These are phyloP conservation scores for Sciurus niger DNA, from an alignment of 2,113 vertebrate species.

Conservation along the genomic window DNA sequence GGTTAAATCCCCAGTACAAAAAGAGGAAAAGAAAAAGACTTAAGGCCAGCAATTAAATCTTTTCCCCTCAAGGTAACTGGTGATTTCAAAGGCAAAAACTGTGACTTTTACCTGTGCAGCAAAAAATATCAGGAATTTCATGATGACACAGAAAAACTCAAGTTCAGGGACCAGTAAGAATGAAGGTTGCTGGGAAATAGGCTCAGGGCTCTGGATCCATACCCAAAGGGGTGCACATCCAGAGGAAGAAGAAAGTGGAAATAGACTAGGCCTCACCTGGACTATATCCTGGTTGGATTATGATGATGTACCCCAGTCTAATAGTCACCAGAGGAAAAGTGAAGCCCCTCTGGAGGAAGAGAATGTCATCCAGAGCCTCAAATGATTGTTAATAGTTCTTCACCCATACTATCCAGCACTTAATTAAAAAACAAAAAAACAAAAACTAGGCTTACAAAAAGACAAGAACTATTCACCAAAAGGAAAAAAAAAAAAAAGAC, in stretches of 20 bases:
- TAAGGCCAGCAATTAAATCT: background rate
- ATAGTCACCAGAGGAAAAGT: background rate
- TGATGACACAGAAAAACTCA: background rate
- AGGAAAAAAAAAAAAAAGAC: too few species aligned
- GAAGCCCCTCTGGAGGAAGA: background rate
- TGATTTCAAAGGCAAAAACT: slow-evolving; percentile 2
- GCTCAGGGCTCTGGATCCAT: background rate
- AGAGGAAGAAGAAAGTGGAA: background rate
- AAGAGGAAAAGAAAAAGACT: background rate
- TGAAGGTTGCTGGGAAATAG: background rate
- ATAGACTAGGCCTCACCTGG: background rate
- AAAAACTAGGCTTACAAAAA: background rate
- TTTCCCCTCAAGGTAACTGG: background rate
- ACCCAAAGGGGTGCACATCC: background rate
- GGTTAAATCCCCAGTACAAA: too few species aligned
- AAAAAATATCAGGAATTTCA: background rate
- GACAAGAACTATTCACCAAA: background rate
- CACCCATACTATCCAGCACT: background rate
- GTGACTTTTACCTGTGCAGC: background rate
- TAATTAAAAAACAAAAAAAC: background rate
- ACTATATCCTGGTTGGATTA: background rate
- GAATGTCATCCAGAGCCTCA: background rate
- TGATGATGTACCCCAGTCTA: background rate
- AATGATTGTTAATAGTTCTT: background rate
- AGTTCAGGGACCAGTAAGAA: background rate